Base-by-base conservation (phyloP, 2,797 vertebrate genomes). In the Poeciliopsis infans region DNA sequence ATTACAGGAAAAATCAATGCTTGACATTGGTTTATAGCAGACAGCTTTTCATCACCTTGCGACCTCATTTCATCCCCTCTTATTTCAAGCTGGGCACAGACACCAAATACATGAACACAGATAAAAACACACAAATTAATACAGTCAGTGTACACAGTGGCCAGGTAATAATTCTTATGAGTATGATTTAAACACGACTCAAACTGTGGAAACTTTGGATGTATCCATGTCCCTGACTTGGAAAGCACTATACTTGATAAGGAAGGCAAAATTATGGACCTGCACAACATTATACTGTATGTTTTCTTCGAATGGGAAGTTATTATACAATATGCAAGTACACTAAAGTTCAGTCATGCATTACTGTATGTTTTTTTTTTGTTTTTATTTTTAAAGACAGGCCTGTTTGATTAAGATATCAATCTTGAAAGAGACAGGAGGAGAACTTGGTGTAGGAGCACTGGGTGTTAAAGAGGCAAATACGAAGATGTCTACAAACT, bases 351-450 rank as follows among this genome's bases (percentile, higher is more conserved):
- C 51, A 76, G 61, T 51, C 46, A 74, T 43, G 25, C 45, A 74
- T 74, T 46, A 70, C 5, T 73, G 20, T 76, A 23, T 7, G 2
- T 25, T 53, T 23, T 49, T 49, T 31, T 46, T 23, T 49, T 49
- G 66, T 82, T 46, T 77, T 46, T 70, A 68, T 66, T 53, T 87
- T 79, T 87, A 72, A 85, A 90, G 74, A 76, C 86, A 87, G 85
- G 83, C 79, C 79, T 87, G 86, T 89, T 86, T 91, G 87, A 95
- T 94, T 89, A 95, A 95, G 93, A 94, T 91, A 93, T 94, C 93
- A 94, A 89, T 94, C 92, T 91, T 85, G 87, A 90, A 77, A 83
- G 84, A 87, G 83, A 83, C 84, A 90, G 86, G 85, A 86, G 79
- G 55, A 71, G 87, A 91, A 94, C 93, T 88, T 86, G 89, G 88